Conservation (phyloP, 2,888 invertebrate genomes). For the Cremastinae sp. region DNA sequence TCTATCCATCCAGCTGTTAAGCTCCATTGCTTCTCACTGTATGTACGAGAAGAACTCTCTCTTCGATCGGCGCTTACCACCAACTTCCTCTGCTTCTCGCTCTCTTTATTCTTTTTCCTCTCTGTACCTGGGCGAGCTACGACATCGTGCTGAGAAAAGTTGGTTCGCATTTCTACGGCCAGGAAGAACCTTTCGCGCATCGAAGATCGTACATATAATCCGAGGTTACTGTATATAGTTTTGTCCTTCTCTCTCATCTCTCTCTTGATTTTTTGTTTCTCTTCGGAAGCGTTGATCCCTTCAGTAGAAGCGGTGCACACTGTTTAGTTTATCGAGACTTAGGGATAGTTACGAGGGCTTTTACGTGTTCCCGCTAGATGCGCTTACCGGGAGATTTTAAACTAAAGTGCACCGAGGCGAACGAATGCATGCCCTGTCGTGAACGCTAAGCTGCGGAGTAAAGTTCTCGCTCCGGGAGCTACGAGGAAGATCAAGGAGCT, state of each 20-base stretch:
- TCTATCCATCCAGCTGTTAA: conserved; percentile 54
- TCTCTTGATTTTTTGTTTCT: conserved; percentile 7
- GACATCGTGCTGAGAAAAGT: conserved; percentile 56
- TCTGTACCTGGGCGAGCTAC: conserved; percentile 43
- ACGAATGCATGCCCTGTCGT: conserved; percentile 8
- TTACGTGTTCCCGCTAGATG: conserved; percentile 30
- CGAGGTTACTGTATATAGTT: background rate
- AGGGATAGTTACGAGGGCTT: conserved; percentile 54
- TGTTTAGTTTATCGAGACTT: conserved; percentile 56
- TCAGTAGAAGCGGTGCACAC: conserved; percentile 18
- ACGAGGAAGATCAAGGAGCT: background rate
- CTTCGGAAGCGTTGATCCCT: conserved; percentile 35
- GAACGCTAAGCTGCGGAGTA: conserved; percentile 9
- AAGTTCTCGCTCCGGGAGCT: conserved; percentile 12
- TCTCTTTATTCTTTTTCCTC: conserved; percentile 18
- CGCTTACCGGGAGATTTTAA: conserved; percentile 26
- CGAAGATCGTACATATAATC: conserved; percentile 41
- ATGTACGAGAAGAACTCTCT: conserved; percentile 26
- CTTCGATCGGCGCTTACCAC: conserved; percentile 27
- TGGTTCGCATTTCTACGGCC: conserved; percentile 48
- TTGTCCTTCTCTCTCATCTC: conserved; percentile 11
- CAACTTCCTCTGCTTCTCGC: conserved; percentile 38
- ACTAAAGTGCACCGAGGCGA: conserved; percentile 30
- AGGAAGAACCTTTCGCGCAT: conserved; percentile 40
- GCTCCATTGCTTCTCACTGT: conserved; percentile 28